Evolutionary conservation across 2,113 vertebrate genomes (phyloP).

Genomic region (Alectura lathami): DNA sequence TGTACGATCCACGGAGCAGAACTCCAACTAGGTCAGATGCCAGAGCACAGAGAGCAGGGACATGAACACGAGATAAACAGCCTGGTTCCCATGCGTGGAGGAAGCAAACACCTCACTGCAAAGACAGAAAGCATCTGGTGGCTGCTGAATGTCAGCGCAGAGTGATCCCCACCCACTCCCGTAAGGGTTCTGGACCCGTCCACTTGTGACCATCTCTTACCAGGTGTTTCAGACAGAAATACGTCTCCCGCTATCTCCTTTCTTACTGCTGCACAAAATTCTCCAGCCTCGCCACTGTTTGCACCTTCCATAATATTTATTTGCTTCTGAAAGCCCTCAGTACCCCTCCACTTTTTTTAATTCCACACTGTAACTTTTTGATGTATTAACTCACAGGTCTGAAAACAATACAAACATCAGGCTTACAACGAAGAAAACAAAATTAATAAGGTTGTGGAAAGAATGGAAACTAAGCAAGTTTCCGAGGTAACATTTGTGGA

Average conservation of each 20-base stretch:
- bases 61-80: background rate
- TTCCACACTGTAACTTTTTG: background rate
- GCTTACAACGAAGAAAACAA: background rate
- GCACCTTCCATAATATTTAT: background rate
- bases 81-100: background rate
- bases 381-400: background rate
- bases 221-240: background rate
- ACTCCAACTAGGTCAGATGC: background rate
- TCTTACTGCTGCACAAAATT: background rate
- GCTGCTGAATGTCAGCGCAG: background rate
- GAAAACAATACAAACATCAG: background rate
- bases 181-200: background rate
- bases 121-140: background rate
- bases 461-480: background rate
- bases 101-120: background rate
- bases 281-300: background rate
- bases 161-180: background rate
- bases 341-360: background rate
- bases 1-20: background rate
- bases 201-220: background rate
- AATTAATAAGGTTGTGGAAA: background rate
- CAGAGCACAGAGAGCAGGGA: background rate
- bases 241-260: background rate
- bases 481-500: background rate
- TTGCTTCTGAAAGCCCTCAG: background rate